Base-by-base conservation (phyloP, 2,888 invertebrate genomes). In the Drosophila stalkeri region DNA sequence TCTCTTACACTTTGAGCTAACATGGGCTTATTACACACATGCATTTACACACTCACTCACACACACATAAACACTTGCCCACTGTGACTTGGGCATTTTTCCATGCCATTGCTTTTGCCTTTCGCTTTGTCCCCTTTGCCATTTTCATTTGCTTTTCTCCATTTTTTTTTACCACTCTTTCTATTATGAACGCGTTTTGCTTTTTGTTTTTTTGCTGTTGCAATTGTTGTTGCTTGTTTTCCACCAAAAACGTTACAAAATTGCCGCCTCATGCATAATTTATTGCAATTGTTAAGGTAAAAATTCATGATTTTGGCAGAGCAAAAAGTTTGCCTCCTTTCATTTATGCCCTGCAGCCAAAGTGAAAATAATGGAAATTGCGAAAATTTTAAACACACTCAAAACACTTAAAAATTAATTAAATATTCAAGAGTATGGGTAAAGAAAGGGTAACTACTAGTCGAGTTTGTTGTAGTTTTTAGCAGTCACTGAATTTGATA, bases 181-280 rank as follows among this genome's bases (percentile, higher is more conserved):
- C 81, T 80, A 80, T 86, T 81, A 63, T 70, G 57, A 78, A 73
- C 71, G 75, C 33, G 47, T 20, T 52, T 74, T 62, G 73, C 20
- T 73, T n/a, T 16, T 27, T 59, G 75, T 75, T 2, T 11, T 43
- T 43, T 46, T 46, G 14, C 46, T 47, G 51, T 49, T 75, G 61
- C 57, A 67, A 27, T 59, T 69, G 57, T 59, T 69, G 57, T 63
- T 51, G 60, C 80, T 61, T 79, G 61, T 68, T 77, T 74, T 60
- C 56, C 37, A 71, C 44, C 67, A 75, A 81, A 62, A 62, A 46
- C 68, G 69, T 70, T 84, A 64, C 72, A 75, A 89, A 90, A 81
- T 87, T 77, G 80, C 77, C 75, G 60, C 77, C 90, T 86, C 87
- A 87, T 87, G 87, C 90, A 87, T 87, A 90, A 87, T 87, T 89